Conservation (phyloP, 2,888 invertebrate species). For the Resseliella maxima region DNA sequence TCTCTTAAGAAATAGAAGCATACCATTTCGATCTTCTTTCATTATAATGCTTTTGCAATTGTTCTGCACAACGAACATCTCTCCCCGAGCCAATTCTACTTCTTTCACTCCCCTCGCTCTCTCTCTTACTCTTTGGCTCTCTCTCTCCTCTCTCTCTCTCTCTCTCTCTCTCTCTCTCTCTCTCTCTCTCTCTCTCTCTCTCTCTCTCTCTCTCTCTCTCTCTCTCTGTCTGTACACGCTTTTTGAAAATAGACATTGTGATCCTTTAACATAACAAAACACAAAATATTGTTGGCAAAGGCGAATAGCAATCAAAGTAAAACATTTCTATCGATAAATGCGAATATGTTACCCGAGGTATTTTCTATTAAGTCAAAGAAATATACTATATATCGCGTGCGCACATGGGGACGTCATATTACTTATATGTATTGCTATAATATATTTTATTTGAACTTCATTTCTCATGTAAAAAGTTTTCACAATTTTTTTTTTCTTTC, state of each 20-base stretch:
- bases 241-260: not conserved
- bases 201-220: not conserved
- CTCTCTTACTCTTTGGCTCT: not conserved
- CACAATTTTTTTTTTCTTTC: not conserved
- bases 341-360: constrained; percentile 55
- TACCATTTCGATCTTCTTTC: not conserved
- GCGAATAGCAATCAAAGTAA: constrained; percentile 7
- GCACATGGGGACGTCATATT: not conserved
- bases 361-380: constrained; percentile 26
- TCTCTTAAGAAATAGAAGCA: not conserved
- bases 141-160: not conserved
- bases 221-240: not conserved
- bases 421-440: constrained; percentile 29
- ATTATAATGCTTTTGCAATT: not conserved
- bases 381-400: not conserved
- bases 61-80: not conserved
- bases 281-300: not conserved
- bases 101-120: no score
- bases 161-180: not conserved
- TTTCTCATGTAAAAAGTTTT: not conserved
- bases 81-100: not conserved
- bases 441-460: constrained; percentile 53
- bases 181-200: not conserved
- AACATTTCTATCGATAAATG: constrained; percentile 47
- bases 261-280: not conserved